These are phyloP conservation scores for Reticulitermes speratus DNA, from an alignment of 1,140 invertebrate species.

Conservation along the genomic window DNA sequence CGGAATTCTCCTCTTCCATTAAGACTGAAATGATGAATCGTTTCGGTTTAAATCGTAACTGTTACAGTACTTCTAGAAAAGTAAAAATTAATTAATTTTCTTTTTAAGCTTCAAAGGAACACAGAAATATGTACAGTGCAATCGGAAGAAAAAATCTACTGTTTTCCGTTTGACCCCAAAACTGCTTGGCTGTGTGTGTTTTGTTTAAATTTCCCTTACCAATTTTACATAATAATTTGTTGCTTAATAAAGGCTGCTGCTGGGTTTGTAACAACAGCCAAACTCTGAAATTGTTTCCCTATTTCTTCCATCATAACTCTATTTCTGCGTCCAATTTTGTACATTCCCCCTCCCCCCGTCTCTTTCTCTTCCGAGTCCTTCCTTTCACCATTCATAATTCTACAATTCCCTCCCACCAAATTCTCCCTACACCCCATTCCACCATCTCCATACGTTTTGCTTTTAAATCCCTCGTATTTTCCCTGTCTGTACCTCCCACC, in stretches of 20 bases:
- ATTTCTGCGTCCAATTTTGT: background rate
- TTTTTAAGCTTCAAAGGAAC: background rate
- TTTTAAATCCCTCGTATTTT: background rate
- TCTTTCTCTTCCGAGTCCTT: too few relatives aligned
- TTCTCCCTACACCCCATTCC: background rate
- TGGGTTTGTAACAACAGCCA: background rate
- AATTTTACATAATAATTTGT: background rate
- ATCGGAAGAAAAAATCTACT: background rate
- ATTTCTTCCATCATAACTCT: background rate
- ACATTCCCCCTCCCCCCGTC: background rate
- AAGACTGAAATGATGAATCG: background rate
- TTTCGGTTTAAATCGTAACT: background rate
- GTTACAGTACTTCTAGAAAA: background rate
- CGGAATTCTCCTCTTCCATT: too few relatives aligned
- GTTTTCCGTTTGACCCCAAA: background rate
- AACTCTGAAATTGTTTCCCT: background rate
- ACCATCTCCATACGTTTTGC: background rate
- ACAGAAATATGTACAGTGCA: background rate
- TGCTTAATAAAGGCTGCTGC: background rate
- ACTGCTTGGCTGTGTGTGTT: background rate
- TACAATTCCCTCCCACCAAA: background rate
- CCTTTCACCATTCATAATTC: background rate
- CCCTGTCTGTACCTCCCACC: background rate
- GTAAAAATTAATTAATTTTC: background rate
- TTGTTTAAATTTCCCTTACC: background rate